Evolutionary conservation across 2,888 invertebrate genomes (phyloP).

Genomic region (Oegoconia quadripuncta): DNA sequence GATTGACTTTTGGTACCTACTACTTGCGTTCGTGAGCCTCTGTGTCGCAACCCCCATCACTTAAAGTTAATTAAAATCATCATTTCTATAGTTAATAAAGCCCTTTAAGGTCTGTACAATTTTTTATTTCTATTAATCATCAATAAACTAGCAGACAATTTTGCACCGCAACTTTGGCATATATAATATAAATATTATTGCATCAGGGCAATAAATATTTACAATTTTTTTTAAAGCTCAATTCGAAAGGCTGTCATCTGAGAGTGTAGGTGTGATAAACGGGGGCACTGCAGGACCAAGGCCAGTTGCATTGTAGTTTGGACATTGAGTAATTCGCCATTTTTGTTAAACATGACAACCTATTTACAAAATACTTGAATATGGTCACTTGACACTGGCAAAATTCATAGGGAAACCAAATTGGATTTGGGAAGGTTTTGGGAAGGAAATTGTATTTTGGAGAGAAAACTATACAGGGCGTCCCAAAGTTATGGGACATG

Average conservation of each 20-base stretch:
- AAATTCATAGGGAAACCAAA: no score
- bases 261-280: constrained; percentile 15
- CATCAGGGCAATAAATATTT: constrained; percentile 16
- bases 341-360: no score
- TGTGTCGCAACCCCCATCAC: constrained; percentile 24
- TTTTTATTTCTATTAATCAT: no score
- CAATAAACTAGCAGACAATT: neutral
- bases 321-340: no score
- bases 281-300: constrained; percentile 11
- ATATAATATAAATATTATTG: constrained; percentile 1
- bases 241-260: constrained; percentile 9
- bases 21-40: constrained; percentile 9
- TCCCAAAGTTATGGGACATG: no score
- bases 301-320: constrained; percentile 12
- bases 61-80: constrained; percentile 17
- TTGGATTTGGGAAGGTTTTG: no score
- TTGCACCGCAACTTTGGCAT: neutral
- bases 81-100: neutral
- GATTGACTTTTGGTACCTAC: constrained; percentile 29
- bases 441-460: no score
- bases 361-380: no score
- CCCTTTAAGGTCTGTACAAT: constrained; percentile 4
- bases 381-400: no score
- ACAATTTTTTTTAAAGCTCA: constrained; percentile 11
- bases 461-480: no score